Evolutionary conservation across 2,113 vertebrate species (phyloP), one percentile per base, ranked within the genome.

Genomic region (Macquaria australasica): DNA sequence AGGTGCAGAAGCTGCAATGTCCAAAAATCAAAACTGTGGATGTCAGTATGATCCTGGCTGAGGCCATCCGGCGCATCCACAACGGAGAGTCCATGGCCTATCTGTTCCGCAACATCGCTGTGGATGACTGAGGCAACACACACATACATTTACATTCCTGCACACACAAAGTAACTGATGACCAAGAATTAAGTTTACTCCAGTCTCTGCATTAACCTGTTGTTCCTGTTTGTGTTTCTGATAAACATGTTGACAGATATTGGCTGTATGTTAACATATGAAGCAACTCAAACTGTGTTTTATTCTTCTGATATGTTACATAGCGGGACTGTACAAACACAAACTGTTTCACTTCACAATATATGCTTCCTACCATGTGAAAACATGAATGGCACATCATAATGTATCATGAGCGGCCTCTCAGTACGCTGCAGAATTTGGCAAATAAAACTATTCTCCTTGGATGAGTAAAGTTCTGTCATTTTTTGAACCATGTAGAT

Each of bases 11-110:
- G 93, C 96, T 99, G 59, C 98, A 99, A 95, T 99, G 98, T 90
- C 97, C 97, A 81, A 99, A 99, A 95, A 99, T 99, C 94, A 98
- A 98, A 95, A 99, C 98, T 0, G 98, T 99, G 92, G 98, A 99
- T 53, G 97, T 99, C 94, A 99, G 98, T 83, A 96, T 99, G 97
- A 98, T 99, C 85, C 96, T 99, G 16, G 98, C 98, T 0, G 98
- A 99, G 91, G 98, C 98, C 12, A 99, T 99, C 88, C 94, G 98
- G 0, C 96, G 98, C n/a, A 99, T 97, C 94, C 98, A 99, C 95
- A 99, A 99, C 0, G 98, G 98, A 7, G 98, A 99, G 91, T 99
- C 98, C 93, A 99, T 99, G 98, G 97, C 98, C 0, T 99, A 99
- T 90, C 97, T 99, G 45, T 99, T 99, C 90, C 97, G 97, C 39